Base-by-base conservation (phyloP, 2,797 vertebrate genomes). In the Champsocephalus esox region DNA sequence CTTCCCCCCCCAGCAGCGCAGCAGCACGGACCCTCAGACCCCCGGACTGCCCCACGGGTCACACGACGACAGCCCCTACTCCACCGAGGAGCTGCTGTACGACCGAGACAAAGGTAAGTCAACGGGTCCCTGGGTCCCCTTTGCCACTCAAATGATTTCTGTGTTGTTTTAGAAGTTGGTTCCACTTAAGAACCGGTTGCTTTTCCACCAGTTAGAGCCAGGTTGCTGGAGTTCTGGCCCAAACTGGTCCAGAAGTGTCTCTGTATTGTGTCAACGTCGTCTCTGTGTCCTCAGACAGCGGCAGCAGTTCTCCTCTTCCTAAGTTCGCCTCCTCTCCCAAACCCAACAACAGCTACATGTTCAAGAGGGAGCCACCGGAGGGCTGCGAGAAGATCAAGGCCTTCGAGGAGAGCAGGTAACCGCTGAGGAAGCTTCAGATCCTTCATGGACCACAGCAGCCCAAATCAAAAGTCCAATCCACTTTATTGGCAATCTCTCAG, bases 331-430 rank as follows among this genome's bases (percentile, higher is more conserved):
- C 98, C 50, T 99, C 98, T 6, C 98, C 98, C 84, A 96, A 98
- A 93, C 98, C 98, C 82, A 99, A 99, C 95, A 99, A 99, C 94
- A 99, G 98, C 93, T 99, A 99, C 81, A 97, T 96, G 96, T 99
- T 99, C 93, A 99, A 99, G 93, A 96, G 98, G 49, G 98, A 99
- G 86, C 98, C 98, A 79, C 98, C 98, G 0, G 98, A 99, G 87
- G 98, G 98, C 86, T 99, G 98, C 43, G 98, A 99, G 91, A 97
- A 95, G 94, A 97, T 99, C 90, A 99, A 99, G 93, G 98, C 98
- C 91, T 99, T 98, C 93, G 98, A 99, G 94, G 98, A 99, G 93
- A 96, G 96, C 92, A 97, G 96, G 98, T 99, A 95, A 38, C 8
- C 34, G 5, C 34, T 34, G 34, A 34, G 34, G 34, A 28, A 4